Base-by-base conservation (phyloP, 2,797 vertebrate species). In the Rhinophrynus dorsalis region DNA sequence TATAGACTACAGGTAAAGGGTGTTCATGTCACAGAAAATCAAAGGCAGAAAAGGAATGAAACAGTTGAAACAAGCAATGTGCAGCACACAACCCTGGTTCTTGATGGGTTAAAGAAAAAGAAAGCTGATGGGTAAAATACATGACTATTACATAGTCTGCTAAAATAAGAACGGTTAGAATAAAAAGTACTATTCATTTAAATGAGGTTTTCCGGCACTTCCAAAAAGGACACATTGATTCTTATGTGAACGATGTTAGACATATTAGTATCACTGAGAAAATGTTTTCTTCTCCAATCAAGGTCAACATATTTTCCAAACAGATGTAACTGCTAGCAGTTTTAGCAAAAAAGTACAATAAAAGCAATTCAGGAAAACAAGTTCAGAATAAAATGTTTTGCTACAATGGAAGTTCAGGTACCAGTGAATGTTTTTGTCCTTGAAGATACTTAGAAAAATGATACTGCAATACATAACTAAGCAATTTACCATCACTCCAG, bases 221-320 rank as follows among this genome's bases (percentile, higher is more conserved):
- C 27, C 59, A 17, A 3, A 32, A 27, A 32, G 35, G 20, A 65
- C 24, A 20, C 30, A 51, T 40, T 20, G 15, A 2, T 18, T 20
- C 45, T 27, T 29, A 23, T 21, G 2, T 54, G 26, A 54, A 65
- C 40, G 29, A 38, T 17, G 50, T 60, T 21, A 59, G 45, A 51
- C 24, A 42, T 47, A 51, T 51, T 68, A 30, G 29, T 37, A 68
- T 68, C 54, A 26, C 24, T 59, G 32, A 24, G 47, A 33, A 50
- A 58, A 68, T 26, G 10, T 15, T 35, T 48, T 27, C 17, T 51
- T 23, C 33, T 68, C 17, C 21, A 48, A 51, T 29, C 66, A 68
- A 68, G 66, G 55, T 68, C 45, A 60, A 51, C 66, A 60, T 68
- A 60, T 60, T 68, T 30, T 51, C 42, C 20, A 68, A 68, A 68